Evolutionary conservation across 2,888 invertebrate genomes (phyloP).

Genomic region (Harpalus rufipes): DNA sequence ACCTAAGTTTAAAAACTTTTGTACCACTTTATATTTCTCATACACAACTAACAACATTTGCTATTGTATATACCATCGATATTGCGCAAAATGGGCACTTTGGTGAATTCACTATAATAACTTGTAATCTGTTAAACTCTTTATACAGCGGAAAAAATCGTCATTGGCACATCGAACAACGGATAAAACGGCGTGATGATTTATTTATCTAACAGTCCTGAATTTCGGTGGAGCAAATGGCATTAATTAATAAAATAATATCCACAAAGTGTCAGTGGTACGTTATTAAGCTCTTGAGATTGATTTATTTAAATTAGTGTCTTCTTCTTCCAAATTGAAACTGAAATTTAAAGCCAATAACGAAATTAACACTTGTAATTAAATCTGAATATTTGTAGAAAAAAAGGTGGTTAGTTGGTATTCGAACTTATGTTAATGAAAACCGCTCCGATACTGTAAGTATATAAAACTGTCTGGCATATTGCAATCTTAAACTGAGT

Average conservation of each 20-base stretch:
- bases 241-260: conserved; percentile 8
- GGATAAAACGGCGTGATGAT: background rate
- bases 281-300: background rate
- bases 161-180: background rate
- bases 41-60: too few species aligned
- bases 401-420: background rate
- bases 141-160: background rate
- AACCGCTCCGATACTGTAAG: background rate
- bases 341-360: conserved; percentile 25
- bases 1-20: too few species aligned
- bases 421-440: too few species aligned
- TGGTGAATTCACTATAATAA: too few species aligned
- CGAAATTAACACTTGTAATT: background rate
- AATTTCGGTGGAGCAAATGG: background rate
- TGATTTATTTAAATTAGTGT: conserved; percentile 16
- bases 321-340: conserved; percentile 7
- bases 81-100: too few species aligned
- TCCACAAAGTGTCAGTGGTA: conserved; percentile 1
- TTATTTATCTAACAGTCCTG: background rate
- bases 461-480: background rate
- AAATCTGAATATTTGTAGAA: conserved; percentile 9
- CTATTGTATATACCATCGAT: too few species aligned
- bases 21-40: too few species aligned
- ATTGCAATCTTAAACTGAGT: conserved; percentile 10
- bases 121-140: too few species aligned